phyloP scores from a whole-genome alignment of 2,113 vertebrate species.

The Puntigrus tetrazona region DNA sequence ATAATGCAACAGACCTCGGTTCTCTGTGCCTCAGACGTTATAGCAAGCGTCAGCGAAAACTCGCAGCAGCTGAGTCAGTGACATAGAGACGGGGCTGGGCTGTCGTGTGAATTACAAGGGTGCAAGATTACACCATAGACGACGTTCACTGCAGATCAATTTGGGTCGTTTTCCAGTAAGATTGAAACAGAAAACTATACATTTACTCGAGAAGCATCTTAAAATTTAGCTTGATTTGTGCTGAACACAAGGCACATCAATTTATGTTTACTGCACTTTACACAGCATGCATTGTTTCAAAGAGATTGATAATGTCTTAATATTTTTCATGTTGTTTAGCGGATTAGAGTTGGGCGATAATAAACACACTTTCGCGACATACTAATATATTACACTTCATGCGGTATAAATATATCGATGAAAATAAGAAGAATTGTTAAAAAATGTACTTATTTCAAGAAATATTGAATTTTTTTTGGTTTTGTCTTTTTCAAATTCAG shows the following conservation, averaged over 20 bases:
- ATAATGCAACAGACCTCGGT: slow-evolving; percentile 30
- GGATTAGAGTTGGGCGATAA: not conserved
- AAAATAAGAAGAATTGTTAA: too few species aligned
- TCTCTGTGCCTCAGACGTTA: slow-evolving; percentile 27
- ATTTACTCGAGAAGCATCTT: not conserved
- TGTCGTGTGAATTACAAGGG: not conserved
- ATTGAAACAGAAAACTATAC: not conserved
- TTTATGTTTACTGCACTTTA: too few species aligned
- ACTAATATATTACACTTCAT: too few species aligned
- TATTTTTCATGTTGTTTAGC: not conserved
- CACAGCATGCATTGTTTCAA: not conserved
- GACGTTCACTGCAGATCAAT: not conserved
- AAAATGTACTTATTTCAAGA: too few species aligned
- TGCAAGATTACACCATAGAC: not conserved
- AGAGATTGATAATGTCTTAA: not conserved
- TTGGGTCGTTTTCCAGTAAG: not conserved
- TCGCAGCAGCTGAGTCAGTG: slow-evolving; percentile 51
- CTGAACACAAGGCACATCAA: too few species aligned
- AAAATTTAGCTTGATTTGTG: too few species aligned
- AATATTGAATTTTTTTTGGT: too few species aligned
- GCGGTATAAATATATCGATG: too few species aligned
- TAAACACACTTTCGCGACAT: not conserved
- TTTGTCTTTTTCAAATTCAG: too few species aligned
- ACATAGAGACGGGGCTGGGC: slow-evolving; percentile 9
- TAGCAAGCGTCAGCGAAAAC: slow-evolving; percentile 29